Evolutionary conservation across 2,888 invertebrate genomes (phyloP), one percentile per base, ranked within the genome.

Genomic region (Sympetrum striolatum): DNA sequence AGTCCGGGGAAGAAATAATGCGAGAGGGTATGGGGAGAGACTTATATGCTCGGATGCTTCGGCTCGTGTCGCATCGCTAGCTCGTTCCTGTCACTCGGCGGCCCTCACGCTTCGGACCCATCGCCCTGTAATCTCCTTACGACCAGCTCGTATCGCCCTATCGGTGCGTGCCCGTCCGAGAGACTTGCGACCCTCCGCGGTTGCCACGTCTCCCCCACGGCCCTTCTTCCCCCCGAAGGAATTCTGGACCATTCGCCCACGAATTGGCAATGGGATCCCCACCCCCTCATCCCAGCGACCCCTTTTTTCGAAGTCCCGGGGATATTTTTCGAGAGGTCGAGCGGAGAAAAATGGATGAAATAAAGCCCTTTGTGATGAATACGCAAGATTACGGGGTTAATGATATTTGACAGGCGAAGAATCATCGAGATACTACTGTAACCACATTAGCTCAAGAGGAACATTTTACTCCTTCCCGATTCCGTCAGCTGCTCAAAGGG

Each of bases 321-420:
- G 31, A 25, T 31, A 31, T 73, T 73, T 73, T 73, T 73, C 31
- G 3, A 64, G 64, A 64, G n/a, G 22, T 64, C 25, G 64, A 64
- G 10, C 25, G 73, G 12, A 73, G 73, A 73, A 73, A 58, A 82
- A 58, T 86, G 86, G 64, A 86, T 64, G 64, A 86, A 58, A 86
- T 60, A 60, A 86, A 86, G 35, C 44, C 60, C 60, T 86, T 86
- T 86, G 86, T 86, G 86, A 86, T 86, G 86, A 86, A 86, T 86
- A 86, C 86, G 48, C 86, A 64, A 86, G 86, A 86, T 86, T 86
- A 86, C 60, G 60, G 86, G 60, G 86, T 60, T 86, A 86, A 86
- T 86, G 86, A 86, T 86, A 60, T 86, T 86, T 86, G 86, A 86
- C 86, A 86, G 86, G 86, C 60, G 86, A 86, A 86, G 86, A 86